A percentile compares a stretch with the other conserved stretches of the same genome.
Evolutionary conservation across 2,888 invertebrate species (phyloP).

Genomic region (Antheraea yamamai): DNA sequence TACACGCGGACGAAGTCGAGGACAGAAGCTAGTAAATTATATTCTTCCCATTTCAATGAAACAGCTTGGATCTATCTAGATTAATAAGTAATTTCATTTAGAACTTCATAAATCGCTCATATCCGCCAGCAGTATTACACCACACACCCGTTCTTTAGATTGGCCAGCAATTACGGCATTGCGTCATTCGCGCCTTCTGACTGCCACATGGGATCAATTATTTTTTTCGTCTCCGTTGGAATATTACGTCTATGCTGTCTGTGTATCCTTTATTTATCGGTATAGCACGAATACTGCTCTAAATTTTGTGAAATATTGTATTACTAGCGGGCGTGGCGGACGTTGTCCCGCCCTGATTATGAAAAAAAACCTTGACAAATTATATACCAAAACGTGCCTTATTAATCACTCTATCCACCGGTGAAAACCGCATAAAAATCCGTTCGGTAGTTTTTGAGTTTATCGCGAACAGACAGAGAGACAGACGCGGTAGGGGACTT

Average conservation of each 20-base stretch:
- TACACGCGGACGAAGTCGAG: no score
- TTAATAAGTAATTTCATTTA: background rate
- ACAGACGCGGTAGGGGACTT: no score
- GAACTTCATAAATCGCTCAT: background rate
- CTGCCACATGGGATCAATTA: conserved; percentile 24
- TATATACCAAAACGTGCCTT: no score
- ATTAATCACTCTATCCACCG: no score
- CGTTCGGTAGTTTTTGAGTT: no score
- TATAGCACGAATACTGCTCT: background rate
- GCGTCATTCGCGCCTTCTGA: conserved; percentile 25
- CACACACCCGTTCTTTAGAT: background rate
- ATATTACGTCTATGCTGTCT: conserved; percentile 4
- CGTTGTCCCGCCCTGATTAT: no score
- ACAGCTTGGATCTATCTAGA: background rate
- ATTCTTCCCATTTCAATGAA: background rate
- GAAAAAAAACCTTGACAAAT: no score
- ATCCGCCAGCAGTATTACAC: background rate
- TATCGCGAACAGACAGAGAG: no score
- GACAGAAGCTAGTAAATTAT: background rate
- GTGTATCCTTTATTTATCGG: background rate
- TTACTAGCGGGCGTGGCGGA: background rate
- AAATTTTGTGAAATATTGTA: background rate
- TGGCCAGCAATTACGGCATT: conserved; percentile 19
- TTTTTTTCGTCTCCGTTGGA: conserved; percentile 5
- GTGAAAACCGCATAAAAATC: no score